phyloP scores from a whole-genome alignment of 2,113 vertebrate species.

The Ophthalmolycus amberensis region DNA sequence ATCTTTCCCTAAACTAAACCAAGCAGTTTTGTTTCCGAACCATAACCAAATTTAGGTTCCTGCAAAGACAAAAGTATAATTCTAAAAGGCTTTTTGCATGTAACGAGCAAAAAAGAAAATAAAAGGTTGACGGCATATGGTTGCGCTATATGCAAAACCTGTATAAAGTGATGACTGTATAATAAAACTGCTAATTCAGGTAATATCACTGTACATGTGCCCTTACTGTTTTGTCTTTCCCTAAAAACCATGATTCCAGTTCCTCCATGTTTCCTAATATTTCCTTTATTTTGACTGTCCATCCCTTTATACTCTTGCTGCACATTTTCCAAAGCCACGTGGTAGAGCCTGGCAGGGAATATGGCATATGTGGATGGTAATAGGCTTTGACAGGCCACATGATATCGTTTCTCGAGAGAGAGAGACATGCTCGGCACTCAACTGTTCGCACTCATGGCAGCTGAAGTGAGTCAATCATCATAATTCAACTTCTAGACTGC shows the following conservation, averaged over 20 bases:
- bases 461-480: conserved; percentile 10
- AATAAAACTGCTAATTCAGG: too few relatives aligned
- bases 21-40: too few relatives aligned
- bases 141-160: too few relatives aligned
- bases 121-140: too few relatives aligned
- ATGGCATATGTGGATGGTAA: conserved; percentile 10
- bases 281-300: background rate
- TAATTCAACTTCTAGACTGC: background rate
- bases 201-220: too few relatives aligned
- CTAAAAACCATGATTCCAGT: background rate
- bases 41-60: too few relatives aligned
- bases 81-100: too few relatives aligned
- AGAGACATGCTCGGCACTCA: background rate
- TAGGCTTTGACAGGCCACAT: conserved; percentile 4
- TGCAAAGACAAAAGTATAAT: too few relatives aligned
- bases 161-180: too few relatives aligned
- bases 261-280: background rate
- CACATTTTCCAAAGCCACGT: background rate
- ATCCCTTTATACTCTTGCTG: background rate
- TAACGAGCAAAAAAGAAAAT: too few relatives aligned
- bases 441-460: background rate
- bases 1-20: too few relatives aligned
- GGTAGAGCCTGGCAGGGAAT: conserved; percentile 1
- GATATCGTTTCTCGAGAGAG: background rate
- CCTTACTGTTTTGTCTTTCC: too few relatives aligned